Evolutionary conservation across 1,140 invertebrate species (phyloP), one percentile per base, ranked within the genome.

Genomic region (Piezodorus guildinii): DNA sequence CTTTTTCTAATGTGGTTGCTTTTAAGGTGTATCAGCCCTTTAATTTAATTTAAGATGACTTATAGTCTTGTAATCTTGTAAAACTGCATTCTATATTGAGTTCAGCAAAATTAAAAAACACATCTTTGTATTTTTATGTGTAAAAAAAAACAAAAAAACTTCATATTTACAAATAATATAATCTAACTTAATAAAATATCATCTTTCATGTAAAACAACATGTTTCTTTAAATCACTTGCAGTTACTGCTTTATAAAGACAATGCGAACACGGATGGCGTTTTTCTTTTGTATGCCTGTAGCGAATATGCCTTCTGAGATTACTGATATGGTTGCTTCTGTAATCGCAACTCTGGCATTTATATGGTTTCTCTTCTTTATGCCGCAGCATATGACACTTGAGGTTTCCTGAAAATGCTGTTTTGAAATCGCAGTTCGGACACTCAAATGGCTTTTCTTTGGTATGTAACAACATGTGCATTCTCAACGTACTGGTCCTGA

Each of bases 281-380:
- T 56, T 56, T 25, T 56, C 52, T 23, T 25, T 25, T 23, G 52
- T 56, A 25, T 56, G 52, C 12, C 23, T 56, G 6, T 15, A 23
- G 3, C 19, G 17, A 23, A 56, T 25, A n/a, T 56, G 52, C 6
- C 19, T 23, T 9, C 23, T 21, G 17, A 56, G 23, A 56, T 56
- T 56, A 19, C 52, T 23, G 14, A 23, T 16, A 16, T 56, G 52
- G 19, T 23, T 23, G 6, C 19, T 25, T 4, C 52, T 27, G 52
- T 56, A 56, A 1, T 56, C 52, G 27, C 52, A 56, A 15, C 15
- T 16, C 15, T 3, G 4, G 27, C 52, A 56, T 25, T 56, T 21
- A 27, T 23, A 56, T 6, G 52, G 52, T 27, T 56, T 56, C 15
- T 56, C 52, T 16, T 56, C 52, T 23, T 19, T 56, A 14, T 56